A percentile compares a stretch with the other conserved stretches of the same genome.
Evolutionary conservation across 1,140 invertebrate species (phyloP).

Genomic region (Scaptomyza graminum): DNA sequence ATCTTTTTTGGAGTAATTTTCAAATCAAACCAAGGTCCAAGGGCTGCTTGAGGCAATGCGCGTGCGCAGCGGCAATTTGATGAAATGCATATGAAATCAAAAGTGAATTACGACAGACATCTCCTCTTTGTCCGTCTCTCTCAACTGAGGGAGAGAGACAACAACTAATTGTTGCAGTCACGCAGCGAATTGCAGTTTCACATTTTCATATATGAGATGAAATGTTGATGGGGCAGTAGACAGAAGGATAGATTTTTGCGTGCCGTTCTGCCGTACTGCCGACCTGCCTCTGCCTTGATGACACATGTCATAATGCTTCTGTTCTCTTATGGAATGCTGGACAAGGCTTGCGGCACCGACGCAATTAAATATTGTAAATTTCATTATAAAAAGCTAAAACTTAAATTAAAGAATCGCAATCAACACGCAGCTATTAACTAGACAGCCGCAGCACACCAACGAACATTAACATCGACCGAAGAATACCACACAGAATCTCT

Average conservation of each 20-base stretch:
- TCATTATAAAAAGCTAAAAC: conserved; percentile 55
- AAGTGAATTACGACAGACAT: conserved; percentile 69
- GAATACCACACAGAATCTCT: too few relatives aligned
- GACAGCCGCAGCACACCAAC: neutral
- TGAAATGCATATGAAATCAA: conserved; percentile 82
- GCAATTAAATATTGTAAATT: conserved; percentile 72
- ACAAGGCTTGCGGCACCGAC: conserved; percentile 5
- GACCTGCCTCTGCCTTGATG: neutral
- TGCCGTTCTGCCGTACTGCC: too few relatives aligned
- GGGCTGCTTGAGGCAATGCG: conserved; percentile 48
- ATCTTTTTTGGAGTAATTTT: conserved; percentile 67
- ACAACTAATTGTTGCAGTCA: conserved; percentile 67
- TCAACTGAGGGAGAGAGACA: conserved; percentile 2
- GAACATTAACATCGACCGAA: neutral
- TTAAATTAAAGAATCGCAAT: neutral
- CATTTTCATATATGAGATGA: conserved; percentile 32
- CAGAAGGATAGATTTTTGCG: neutral
- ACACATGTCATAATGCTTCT: conserved; percentile 27
- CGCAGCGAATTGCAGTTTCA: conserved; percentile 50
- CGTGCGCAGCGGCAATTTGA: conserved; percentile 80
- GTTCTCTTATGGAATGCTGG: conserved; percentile 17
- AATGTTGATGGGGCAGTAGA: neutral
- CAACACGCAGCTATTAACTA: conserved; percentile 16
- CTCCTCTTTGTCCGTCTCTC: too few relatives aligned
- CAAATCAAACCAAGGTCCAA: conserved; percentile 80